Base-by-base conservation (phyloP, 2,888 invertebrate genomes). In the Dusona sp. region DNA sequence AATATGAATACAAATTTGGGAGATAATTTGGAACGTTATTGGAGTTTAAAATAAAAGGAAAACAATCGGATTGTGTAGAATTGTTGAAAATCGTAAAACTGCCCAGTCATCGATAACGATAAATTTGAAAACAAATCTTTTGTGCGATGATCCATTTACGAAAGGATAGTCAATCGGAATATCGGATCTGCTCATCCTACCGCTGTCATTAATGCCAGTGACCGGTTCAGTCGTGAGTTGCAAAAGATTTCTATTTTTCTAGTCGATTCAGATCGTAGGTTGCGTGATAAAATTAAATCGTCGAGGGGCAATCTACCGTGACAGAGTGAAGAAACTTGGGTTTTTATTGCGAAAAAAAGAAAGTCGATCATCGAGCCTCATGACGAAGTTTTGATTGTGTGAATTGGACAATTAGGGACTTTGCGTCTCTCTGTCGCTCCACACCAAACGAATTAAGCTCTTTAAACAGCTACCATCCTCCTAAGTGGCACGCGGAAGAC, bases 401-500 rank as follows among this genome's bases (percentile, higher is more conserved):
- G 36, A 25, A 13, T 65, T 38, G 7, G 57, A 80, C 64, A 22
- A 65, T 36, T 22, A 22, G 33, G 25, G 9, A 25, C n/a, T 25
- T 38, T 25, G 38, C n/a, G 36, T 38, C 33, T 77, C 33, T 33
- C 0, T 67, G 48, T 70, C 48, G 29, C 19, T 54, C 22, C 42
- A 22, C 36, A 36, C 36, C 3, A 57, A 79, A 72, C 42, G 19
- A 22, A 48, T 72, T 36, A 11, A 61, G 9, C 22, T 72, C 22
- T 64, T 61, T 22, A 42, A 79, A 48, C 70, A 33, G n/a, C 29
- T 72, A 83, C 57, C 68, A 64, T 83, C 29, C 77, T 83, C 82
- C 83, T 88, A 91, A 88, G 87, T 86, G 57, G 84, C 88, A 87
- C 88, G 88, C 77, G 83, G 81, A 73, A 79, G 79, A 61, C 77